Evolutionary conservation across 2,113 vertebrate species (phyloP), one percentile per base, ranked within the genome.

Genomic region (Saccopteryx leptura): DNA sequence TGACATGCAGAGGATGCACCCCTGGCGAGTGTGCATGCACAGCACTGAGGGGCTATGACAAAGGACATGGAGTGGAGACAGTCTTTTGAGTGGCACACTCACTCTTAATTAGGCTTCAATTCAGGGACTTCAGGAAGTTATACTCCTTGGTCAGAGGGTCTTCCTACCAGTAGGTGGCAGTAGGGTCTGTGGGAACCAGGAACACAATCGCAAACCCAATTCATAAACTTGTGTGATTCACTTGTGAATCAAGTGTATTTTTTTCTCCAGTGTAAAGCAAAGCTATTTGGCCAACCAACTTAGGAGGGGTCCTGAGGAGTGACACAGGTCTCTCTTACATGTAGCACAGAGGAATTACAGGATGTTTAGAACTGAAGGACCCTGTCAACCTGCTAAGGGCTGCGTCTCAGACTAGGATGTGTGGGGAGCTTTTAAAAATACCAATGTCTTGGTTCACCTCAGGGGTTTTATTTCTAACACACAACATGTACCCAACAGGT

Each of bases 101-200:
- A 2, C 68, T 54, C 60, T 56, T 85, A 48, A 52, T 33, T 65
- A 54, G 54, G 19, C 65, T 90, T 93, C 89, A 65, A 3, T 65
- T 68, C 91, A 69, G 68, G 61, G 66, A 18, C 68, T 46, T 78
- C 10, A 7, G 3, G 63, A 12, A 11, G 0, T 17, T 14, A 12
- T 1, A 26, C 4, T 1, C 26, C 13, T 26, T 13, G 71, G 76
- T 14, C 86, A 72, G 72, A n/a, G 65, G 28, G 24, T 31, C 31
- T 68, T 84, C 14, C 21, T 4, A 82, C 89, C 96, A 96, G 54
- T 39, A 95, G 96, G 91, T 87, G 96, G 95, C 95, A 87, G 93
- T 26, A 95, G 91, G n/a, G 72, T 14, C 46, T 28, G 58, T 84
- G 1, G 87, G 66, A 76, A 69, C 33, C 48, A 61, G 60, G 52